phyloP scores from a whole-genome alignment of 1,140 invertebrate genomes.

The Bombus sylvicola region DNA sequence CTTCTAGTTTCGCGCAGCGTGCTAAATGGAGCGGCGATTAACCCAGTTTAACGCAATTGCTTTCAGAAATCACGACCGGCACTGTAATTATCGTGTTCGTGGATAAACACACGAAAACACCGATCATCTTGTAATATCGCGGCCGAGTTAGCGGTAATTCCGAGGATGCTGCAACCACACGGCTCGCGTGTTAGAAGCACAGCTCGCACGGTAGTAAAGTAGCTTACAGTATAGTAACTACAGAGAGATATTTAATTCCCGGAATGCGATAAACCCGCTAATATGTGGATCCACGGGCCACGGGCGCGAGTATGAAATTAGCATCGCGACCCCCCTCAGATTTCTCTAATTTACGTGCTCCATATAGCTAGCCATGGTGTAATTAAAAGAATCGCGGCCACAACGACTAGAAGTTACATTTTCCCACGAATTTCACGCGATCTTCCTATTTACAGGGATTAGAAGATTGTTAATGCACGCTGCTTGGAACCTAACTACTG shows the following conservation, averaged over 20 bases:
- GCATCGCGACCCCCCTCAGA: slow-evolving; percentile 25
- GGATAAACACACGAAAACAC: slow-evolving; percentile 4
- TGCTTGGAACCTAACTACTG: too few relatives aligned
- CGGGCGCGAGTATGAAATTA: slow-evolving; percentile 50
- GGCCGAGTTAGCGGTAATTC: slow-evolving; percentile 44
- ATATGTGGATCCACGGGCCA: slow-evolving; percentile 51
- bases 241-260: slow-evolving; percentile 62
- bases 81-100: not conserved
- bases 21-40: not conserved
- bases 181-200: slow-evolving; percentile 11
- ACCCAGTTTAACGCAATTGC: slow-evolving; percentile 17
- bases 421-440: not conserved
- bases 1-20: not conserved
- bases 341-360: slow-evolving; percentile 48
- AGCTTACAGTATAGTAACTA: slow-evolving; percentile 56
- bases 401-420: not conserved
- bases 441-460: not conserved
- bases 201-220: slow-evolving; percentile 50
- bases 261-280: slow-evolving; percentile 57
- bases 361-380: not conserved
- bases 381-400: not conserved
- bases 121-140: slow-evolving; percentile 13
- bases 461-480: not conserved
- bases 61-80: slow-evolving; percentile 30
- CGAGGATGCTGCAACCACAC: slow-evolving; percentile 20